Conservation (phyloP, 2,888 invertebrate genomes). For the Agrilus mali region DNA sequence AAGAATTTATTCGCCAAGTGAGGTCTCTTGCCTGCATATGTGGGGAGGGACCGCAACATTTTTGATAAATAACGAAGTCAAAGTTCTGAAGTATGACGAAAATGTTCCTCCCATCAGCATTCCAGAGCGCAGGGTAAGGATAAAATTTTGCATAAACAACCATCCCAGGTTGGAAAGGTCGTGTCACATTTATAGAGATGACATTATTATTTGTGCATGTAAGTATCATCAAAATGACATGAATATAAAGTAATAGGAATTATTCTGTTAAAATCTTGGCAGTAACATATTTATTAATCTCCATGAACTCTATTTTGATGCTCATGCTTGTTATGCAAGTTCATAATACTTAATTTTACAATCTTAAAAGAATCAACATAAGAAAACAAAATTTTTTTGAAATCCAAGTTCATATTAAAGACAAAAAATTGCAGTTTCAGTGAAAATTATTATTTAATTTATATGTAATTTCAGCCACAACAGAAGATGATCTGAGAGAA, state of each 20-base stretch:
- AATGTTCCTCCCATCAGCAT: slow-evolving; percentile 20
- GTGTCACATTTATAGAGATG: slow-evolving; percentile 24
- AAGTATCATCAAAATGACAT: slow-evolving; percentile 14
- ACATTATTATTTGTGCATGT: slow-evolving; percentile 29
- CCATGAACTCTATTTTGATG: too few relatives aligned
- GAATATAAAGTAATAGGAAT: too few relatives aligned
- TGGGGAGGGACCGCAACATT: slow-evolving; percentile 30
- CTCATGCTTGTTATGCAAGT: too few relatives aligned
- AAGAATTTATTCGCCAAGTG: slow-evolving; percentile 29
- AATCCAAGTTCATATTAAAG: neutral
- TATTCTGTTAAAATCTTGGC: too few relatives aligned
- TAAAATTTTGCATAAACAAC: slow-evolving; percentile 15
- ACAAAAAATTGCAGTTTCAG: too few relatives aligned
- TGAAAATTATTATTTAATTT: too few relatives aligned
- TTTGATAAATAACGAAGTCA: slow-evolving; percentile 27
- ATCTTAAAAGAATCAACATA: too few relatives aligned
- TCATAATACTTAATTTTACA: too few relatives aligned
- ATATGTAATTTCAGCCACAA: slow-evolving; percentile 21
- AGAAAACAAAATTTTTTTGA: neutral
- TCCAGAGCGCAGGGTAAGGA: slow-evolving; percentile 12
- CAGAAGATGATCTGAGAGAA: slow-evolving; percentile 20
- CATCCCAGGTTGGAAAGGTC: slow-evolving; percentile 17
- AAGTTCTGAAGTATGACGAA: slow-evolving; percentile 24
- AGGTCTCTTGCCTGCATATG: slow-evolving; percentile 27
- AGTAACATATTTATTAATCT: too few relatives aligned